These are phyloP conservation scores for Guaruba guarouba DNA, from an alignment of 2,113 vertebrate genomes.

Conservation along the genomic window DNA sequence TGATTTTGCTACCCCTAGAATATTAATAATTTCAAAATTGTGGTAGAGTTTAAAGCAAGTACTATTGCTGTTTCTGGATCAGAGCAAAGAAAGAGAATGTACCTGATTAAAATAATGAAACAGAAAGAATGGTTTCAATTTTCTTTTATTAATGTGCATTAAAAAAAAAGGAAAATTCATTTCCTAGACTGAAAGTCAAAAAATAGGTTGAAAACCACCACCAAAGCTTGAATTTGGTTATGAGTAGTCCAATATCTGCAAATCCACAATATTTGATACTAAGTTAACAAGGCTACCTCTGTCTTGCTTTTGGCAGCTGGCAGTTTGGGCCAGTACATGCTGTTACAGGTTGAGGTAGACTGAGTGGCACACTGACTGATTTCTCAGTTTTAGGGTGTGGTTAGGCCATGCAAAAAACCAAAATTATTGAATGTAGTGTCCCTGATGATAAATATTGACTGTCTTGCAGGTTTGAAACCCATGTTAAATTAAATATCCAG, in stretches of 20 bases:
- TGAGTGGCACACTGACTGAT: background rate
- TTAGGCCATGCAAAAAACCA: slow-evolving; percentile 52
- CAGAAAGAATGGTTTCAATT: background rate
- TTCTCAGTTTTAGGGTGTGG: slow-evolving; percentile 13
- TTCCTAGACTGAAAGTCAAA: background rate
- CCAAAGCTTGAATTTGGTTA: background rate
- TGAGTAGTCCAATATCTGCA: background rate
- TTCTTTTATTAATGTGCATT: background rate
- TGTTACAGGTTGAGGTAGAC: background rate
- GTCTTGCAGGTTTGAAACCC: slow-evolving; percentile 44
- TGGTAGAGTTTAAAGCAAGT: background rate
- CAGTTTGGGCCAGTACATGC: background rate
- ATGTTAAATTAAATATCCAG: slow-evolving; percentile 62
- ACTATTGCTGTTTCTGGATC: background rate
- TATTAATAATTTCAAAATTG: background rate
- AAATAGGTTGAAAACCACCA: background rate
- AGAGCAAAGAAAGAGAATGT: background rate
- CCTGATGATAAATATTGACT: slow-evolving; percentile 71
- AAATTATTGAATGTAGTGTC: slow-evolving; percentile 48
- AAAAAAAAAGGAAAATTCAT: background rate
- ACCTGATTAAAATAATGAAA: background rate
- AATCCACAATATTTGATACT: background rate
- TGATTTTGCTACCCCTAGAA: background rate
- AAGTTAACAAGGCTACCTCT: background rate
- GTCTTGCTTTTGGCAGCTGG: background rate